phyloP scores from a whole-genome alignment of 2,888 invertebrate species.

The Diarsia rubi region DNA sequence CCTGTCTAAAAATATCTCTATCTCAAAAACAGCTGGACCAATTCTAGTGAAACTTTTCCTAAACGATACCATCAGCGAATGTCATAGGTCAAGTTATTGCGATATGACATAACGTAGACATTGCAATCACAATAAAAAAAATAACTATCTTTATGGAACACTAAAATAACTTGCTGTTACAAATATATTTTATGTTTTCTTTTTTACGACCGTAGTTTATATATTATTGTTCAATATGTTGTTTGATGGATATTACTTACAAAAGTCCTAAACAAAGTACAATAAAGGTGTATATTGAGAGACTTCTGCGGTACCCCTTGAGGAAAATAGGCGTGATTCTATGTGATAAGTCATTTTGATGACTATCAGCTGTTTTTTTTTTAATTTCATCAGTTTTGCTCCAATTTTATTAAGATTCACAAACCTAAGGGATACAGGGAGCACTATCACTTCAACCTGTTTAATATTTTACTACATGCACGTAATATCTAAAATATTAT shows the following conservation, averaged over 20 bases:
- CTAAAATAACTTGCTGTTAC: conserved; percentile 38
- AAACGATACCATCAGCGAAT: conserved; percentile 56
- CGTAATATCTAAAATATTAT: not conserved
- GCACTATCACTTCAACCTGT: not conserved
- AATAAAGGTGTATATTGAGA: not conserved
- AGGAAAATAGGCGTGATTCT: not conserved
- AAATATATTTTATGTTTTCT: conserved; percentile 27
- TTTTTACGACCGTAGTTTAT: conserved; percentile 4
- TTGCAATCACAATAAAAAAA: conserved; percentile 62
- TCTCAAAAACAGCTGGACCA: conserved; percentile 30
- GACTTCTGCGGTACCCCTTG: not conserved
- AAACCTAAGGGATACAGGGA: not conserved
- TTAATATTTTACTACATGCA: not conserved
- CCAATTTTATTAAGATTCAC: not conserved
- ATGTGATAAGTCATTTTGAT: not conserved
- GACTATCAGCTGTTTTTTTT: not conserved
- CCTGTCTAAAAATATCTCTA: not conserved
- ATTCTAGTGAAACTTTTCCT: conserved; percentile 50
- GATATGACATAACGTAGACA: conserved; percentile 57
- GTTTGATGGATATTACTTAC: not conserved
- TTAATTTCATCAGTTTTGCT: not conserved
- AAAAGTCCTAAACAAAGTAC: not conserved
- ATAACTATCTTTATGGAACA: conserved; percentile 50
- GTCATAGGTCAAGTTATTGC: conserved; percentile 60
- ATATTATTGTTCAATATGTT: not conserved